Conservation (phyloP, 2,888 invertebrate genomes). For the Papilio gigon region DNA sequence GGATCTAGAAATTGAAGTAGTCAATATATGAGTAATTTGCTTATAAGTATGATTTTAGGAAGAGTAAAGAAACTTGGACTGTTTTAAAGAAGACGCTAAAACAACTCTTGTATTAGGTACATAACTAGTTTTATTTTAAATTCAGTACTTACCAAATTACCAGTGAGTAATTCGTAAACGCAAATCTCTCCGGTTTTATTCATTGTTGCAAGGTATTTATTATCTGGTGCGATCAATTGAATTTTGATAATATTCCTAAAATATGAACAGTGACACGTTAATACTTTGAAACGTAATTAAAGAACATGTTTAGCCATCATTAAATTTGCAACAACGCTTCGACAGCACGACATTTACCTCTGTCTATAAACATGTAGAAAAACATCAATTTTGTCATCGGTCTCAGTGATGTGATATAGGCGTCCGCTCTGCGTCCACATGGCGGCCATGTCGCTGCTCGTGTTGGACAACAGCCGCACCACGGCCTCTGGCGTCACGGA, state of each 20-base stretch:
- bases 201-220: conserved; percentile 60
- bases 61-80: too few species aligned
- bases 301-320: too few species aligned
- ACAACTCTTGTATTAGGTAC: too few species aligned
- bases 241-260: conserved; percentile 65
- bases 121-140: background rate
- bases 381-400: conserved; percentile 64
- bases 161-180: conserved; percentile 60
- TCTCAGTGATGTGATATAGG: conserved; percentile 62
- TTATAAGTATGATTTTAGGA: too few species aligned
- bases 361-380: conserved; percentile 64
- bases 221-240: conserved; percentile 69
- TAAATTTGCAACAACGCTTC: too few species aligned
- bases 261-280: conserved; percentile 17
- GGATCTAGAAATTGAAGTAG: conserved; percentile 51
- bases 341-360: conserved; percentile 53
- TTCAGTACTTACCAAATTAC: conserved; percentile 58
- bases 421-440: conserved; percentile 66
- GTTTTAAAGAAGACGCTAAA: too few species aligned
- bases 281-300: too few species aligned
- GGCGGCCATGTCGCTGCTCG: conserved; percentile 59
- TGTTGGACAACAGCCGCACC: conserved; percentile 61
- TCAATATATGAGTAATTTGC: background rate
- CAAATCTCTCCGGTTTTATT: conserved; percentile 61
- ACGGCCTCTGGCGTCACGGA: conserved; percentile 56